Evolutionary conservation across 1,140 invertebrate species (phyloP), one percentile per base, ranked within the genome.

Genomic region (Monochamus saltuarius): DNA sequence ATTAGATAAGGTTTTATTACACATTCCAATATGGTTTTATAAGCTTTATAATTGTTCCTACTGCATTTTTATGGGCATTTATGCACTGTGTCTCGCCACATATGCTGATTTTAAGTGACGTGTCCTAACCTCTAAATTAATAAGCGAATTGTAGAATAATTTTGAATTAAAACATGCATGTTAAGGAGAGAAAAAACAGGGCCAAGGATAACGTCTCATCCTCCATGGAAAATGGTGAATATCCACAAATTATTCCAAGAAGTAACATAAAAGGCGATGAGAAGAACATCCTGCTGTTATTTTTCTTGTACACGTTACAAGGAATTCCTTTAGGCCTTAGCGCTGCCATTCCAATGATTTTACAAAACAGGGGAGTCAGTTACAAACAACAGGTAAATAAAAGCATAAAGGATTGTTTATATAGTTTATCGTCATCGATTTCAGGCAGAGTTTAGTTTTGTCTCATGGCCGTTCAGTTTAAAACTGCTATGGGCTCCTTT

Each of bases 401-500:
- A 17, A 11, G 37, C 39, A 1, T 37, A 13, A 11, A 36, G 14
- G 2, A 36, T 8, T 53, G 35, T 9, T 49, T 36, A 16, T 35
- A 7, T 62, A 52, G 14, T 56, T 42, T 46, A 9, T 50, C 34
- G 51, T 16, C 43, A 63, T 36, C 37, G 38, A 56, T 34, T 83
- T 56, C 87, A 99, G 87, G 97, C 97, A n/a, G 87, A 97, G 74
- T 99, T 99, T 75, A 98, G 95, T 80, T 96, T 99, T 74, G 95
- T 95, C 0, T 89, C 88, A 68, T 99, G 97, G 97, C 98, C 98
- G 1, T 99, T 98, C 74, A 95, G 93, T 77, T 80, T 99, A 13
- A 99, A 99, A 80, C 78, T 99, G 22, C 73, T 99, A 42, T 99
- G 97, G 98, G 98, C 97, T 3, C 97, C 97, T 1, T 85, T 99